These are phyloP conservation scores for Lithophane socia DNA, from an alignment of 2,888 invertebrate genomes.

Conservation along the genomic window DNA sequence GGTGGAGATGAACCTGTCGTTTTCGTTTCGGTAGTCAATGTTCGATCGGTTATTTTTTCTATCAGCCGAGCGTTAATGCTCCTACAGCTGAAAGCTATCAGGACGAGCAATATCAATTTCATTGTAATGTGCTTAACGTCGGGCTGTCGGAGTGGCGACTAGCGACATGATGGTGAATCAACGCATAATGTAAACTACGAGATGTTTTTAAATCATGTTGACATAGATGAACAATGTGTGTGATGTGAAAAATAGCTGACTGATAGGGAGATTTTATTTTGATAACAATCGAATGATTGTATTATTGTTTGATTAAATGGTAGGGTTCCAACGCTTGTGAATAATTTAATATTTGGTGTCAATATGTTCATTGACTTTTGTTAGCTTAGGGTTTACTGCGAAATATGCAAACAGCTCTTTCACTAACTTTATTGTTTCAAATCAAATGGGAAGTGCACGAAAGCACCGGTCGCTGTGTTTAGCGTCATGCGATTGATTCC, in stretches of 20 bases:
- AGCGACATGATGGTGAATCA: constrained; percentile 71
- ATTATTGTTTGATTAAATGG: constrained; percentile 46
- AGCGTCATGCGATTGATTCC: constrained; percentile 3
- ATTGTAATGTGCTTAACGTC: constrained; percentile 71
- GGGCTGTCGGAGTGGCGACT: constrained; percentile 71
- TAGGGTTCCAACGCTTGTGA: constrained; percentile 52
- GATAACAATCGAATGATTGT: constrained; percentile 59
- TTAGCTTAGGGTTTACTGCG: neutral
- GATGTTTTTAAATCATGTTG: constrained; percentile 79
- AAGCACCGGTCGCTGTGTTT: neutral
- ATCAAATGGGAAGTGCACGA: neutral
- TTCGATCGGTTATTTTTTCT: constrained; percentile 71
- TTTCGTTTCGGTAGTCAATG: constrained; percentile 64
- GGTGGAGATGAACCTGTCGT: constrained; percentile 65
- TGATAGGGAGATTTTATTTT: constrained; percentile 65
- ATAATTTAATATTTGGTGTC: constrained; percentile 5
- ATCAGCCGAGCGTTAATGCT: constrained; percentile 71
- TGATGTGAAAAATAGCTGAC: constrained; percentile 69
- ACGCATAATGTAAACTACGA: constrained; percentile 78
- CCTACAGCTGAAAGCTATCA: constrained; percentile 62
- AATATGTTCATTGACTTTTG: neutral
- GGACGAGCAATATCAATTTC: constrained; percentile 69
- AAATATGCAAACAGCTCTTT: neutral
- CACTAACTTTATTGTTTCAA: neutral
- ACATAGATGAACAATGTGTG: constrained; percentile 74